These are phyloP conservation scores for Apodemus sylvaticus DNA, from an alignment of 2,113 vertebrate species.

Conservation along the genomic window DNA sequence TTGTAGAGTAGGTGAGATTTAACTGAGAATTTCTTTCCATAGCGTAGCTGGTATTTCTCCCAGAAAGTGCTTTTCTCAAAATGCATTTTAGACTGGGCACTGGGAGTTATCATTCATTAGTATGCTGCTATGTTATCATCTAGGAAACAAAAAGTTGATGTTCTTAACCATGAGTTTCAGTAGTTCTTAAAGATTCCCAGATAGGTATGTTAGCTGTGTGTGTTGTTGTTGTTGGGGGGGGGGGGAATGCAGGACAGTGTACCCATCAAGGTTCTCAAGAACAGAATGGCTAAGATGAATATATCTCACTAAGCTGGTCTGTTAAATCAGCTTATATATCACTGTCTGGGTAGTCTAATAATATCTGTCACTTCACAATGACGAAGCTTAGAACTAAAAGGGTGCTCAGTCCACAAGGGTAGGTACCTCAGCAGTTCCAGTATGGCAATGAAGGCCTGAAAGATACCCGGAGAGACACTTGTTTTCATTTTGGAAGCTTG, in stretches of 20 bases:
- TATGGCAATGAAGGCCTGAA: background rate
- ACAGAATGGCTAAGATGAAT: background rate
- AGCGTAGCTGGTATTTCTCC: background rate
- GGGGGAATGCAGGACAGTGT: background rate
- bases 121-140: background rate
- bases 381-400: background rate
- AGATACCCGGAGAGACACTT: background rate
- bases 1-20: background rate
- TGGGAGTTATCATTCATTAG: background rate
- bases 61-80: background rate
- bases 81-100: background rate
- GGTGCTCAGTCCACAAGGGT: background rate
- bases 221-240: too few species aligned
- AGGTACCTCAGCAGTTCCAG: background rate
- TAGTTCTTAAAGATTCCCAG: background rate
- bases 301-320: too few species aligned
- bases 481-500: background rate
- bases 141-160: background rate
- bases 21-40: background rate
- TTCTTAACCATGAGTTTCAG: background rate
- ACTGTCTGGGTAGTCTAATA: background rate
- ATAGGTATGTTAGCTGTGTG: background rate
- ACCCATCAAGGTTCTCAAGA: background rate
- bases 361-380: background rate
- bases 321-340: background rate